Base-by-base conservation (phyloP, 2,888 invertebrate species). In the Parapristionchus giblindavisi region DNA sequence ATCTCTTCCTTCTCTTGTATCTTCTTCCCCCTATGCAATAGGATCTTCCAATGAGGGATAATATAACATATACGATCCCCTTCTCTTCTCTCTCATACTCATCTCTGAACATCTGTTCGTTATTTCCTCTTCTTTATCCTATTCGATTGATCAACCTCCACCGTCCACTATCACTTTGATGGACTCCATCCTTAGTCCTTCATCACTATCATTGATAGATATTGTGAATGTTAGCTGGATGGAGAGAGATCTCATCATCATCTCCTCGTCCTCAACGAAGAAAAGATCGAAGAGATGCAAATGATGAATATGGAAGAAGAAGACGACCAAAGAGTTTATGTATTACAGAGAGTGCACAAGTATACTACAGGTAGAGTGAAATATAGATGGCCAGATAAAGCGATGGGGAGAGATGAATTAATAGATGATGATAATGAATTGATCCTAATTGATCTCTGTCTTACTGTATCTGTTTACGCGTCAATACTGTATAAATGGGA, bases 311-410 rank as follows among this genome's bases (percentile, higher is more conserved):
- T n/a, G n/a, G n/a, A 32, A 63, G 63, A 40, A 43, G 63, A 32
- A 43, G 63, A 24, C 1, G 63, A 24, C 63, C 63, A 21, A 65
- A 65, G 63, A 65, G 63, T 21, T 43, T 65, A 14, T 65, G 63
- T 24, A 43, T 65, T 29, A 40, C 40, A 21, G 63, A 65, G 38
- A 38, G 61, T 27, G 2, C 43, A 17, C 11, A 17, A 17, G 43
- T 17, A 17, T 43, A 43, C 43, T 43, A 17, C 43, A 43, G 43
- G 43, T 43, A 43, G 43, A 43, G 17, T 14, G 17, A 24, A 38
- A 17, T 43, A 17, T 43, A 17, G 43, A 8, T 43, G 43, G 43
- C 17, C 11, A 24, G 24, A n/a, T 5, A 11, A 5, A 3, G 38
- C 36, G n/a, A n/a, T 34, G 60, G n/a, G 32, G 2, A 6, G 29